Conservation (phyloP, 2,888 invertebrate species). For the Eumerus sabulonum region DNA sequence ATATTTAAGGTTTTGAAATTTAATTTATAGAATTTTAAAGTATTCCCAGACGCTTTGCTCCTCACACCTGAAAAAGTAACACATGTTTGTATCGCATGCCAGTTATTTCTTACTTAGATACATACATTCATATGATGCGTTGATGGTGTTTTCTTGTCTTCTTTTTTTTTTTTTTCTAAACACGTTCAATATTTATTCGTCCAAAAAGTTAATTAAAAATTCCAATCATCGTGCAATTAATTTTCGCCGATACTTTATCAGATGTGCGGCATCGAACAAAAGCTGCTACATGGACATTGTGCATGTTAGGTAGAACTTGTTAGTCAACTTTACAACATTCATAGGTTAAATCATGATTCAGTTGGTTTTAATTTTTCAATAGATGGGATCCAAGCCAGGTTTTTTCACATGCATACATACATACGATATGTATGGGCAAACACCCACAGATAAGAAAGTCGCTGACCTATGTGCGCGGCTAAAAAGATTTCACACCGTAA, state of each 20-base stretch:
- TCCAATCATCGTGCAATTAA: conserved; percentile 68
- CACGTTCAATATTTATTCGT: conserved; percentile 41
- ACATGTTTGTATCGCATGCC: no score
- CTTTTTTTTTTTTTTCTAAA: conserved; percentile 32
- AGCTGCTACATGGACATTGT: conserved; percentile 47
- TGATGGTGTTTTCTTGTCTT: conserved; percentile 16
- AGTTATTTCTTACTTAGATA: no score
- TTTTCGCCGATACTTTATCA: conserved; percentile 65
- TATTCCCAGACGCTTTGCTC: no score
- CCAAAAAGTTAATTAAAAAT: conserved; percentile 65
- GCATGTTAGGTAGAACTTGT: conserved; percentile 60
- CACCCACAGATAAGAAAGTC: no score
- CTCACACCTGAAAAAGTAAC: no score
- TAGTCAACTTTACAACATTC: conserved; percentile 43
- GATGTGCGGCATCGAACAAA: conserved; percentile 66
- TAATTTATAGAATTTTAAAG: no score
- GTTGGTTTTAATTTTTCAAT: conserved; percentile 56
- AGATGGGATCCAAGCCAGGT: conserved; percentile 51
- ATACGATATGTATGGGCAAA: no score
- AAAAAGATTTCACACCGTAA: no score
- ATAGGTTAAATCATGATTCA: conserved; percentile 54
- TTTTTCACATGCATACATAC: no score
- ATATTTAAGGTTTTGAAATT: no score
- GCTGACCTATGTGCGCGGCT: no score
- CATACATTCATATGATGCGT: no score